Base-by-base conservation (phyloP, 2,888 invertebrate genomes). In the Lochmaea crataegi region DNA sequence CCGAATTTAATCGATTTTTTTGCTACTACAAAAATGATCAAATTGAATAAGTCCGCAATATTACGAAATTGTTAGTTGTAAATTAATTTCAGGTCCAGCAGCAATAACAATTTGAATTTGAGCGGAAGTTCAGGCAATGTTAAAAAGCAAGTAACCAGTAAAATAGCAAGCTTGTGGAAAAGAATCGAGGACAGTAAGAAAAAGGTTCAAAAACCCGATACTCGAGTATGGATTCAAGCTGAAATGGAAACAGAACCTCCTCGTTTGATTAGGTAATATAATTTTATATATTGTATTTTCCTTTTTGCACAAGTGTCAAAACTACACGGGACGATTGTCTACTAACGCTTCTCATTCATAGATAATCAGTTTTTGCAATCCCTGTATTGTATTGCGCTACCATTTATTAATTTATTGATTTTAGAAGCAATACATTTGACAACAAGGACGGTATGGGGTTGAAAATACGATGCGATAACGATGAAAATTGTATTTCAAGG, bases 121-220 rank as follows among this genome's bases (percentile, higher is more conserved):
- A 89, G 88, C 78, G 86, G 87, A 45, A 83, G 84, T 63, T 83
- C 85, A 5, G 83, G 82, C 70, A 83, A 82, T 68, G 77, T 86
- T 32, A 84, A 83, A 42, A 91, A 92, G 85, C 92, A 93, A 77
- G 91, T 92, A 1, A 92, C 93, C 12, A 94, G 94, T 84, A 94
- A 93, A 85, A 94, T 95, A 68, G 93, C 94, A 0, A 93, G 90
- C 81, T 85, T 95, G 16, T 95, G 94, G 94, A 94, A 93, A 82
- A 92, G 90, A 83, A 93, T 93, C 0, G 93, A 94, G 80, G 91
- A 92, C 72, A 90, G 87, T 53, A 92, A 92, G 78, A 91, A 89
- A 72, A 89, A 88, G 61, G 86, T 88, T 3, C 83, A 83, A 22
- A 87, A 87, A 65, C 91, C 90, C 80, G 89, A 89, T 71, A 83